Evolutionary conservation across 2,797 vertebrate species (phyloP).

Genomic region (Acrossocheilus wenchowensis): DNA sequence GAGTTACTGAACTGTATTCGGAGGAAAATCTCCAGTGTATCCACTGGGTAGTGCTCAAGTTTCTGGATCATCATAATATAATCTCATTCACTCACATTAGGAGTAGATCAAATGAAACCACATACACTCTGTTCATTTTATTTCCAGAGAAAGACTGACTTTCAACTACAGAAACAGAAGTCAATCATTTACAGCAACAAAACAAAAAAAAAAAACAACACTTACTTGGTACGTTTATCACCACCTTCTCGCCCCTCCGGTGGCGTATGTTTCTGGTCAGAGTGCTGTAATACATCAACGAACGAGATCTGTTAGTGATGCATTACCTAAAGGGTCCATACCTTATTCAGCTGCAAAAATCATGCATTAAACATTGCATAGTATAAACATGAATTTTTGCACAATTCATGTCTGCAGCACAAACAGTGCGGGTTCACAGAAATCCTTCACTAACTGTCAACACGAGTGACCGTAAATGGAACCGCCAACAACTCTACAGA

Average conservation of each 20-base stretch:
- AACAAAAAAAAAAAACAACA: conserved; percentile 41
- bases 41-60: neutral
- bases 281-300: conserved; percentile 78
- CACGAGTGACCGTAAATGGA: neutral
- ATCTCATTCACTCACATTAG: conserved; percentile 1
- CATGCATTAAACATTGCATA: neutral
- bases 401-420: neutral
- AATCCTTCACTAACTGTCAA: neutral
- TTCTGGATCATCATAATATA: neutral
- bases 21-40: neutral
- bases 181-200: neutral
- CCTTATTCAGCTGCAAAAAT: neutral
- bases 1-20: neutral
- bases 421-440: neutral
- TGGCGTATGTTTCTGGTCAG: conserved; percentile 97
- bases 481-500: neutral
- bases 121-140: neutral
- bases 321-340: neutral
- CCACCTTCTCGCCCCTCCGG: conserved; percentile 94
- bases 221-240: conserved; percentile 97
- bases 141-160: neutral
- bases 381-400: neutral
- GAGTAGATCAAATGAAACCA: neutral
- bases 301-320: neutral
- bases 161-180: neutral